Percentiles rank a stretch among this genome's conserved stretches.
Conservation (phyloP, 2,797 vertebrate genomes). For the Tinamus major region DNA sequence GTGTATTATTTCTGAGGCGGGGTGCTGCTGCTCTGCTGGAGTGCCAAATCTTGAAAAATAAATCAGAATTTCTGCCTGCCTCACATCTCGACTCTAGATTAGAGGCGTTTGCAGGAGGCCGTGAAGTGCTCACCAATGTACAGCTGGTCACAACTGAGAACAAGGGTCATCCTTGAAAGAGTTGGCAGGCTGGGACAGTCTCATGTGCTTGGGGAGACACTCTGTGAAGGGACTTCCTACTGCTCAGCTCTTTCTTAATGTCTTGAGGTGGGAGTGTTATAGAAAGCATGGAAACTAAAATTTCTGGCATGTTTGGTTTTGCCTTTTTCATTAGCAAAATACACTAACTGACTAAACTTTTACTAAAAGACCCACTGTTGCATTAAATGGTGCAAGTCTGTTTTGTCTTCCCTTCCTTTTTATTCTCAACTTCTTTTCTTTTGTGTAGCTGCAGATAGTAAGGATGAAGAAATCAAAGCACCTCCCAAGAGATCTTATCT, state of each 20-base stretch:
- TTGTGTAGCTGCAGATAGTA: constrained; percentile 91
- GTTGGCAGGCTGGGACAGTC: background rate
- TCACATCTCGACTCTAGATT: background rate
- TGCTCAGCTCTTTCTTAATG: background rate
- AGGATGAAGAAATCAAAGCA: constrained; percentile 94
- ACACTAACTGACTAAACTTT: constrained; percentile 58
- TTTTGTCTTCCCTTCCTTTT: constrained; percentile 73
- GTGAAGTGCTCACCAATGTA: background rate
- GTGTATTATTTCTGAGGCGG: background rate
- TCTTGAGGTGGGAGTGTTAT: background rate
- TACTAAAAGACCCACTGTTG: constrained; percentile 26
- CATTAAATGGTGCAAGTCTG: constrained; percentile 74
- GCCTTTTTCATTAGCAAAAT: background rate
- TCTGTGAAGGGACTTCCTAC: background rate
- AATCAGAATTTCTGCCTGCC: background rate
- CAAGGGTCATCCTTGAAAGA: background rate
- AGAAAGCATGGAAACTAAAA: constrained; percentile 15
- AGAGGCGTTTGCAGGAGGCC: background rate
- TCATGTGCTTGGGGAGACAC: background rate
- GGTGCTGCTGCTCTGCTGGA: background rate
- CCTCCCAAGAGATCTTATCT: constrained; percentile 92
- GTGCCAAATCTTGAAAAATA: background rate
- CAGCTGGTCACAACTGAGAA: background rate
- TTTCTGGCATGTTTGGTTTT: constrained; percentile 46
- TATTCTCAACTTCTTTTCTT: constrained; percentile 61